A percentile compares a stretch with the other conserved stretches of the same genome.
These are phyloP conservation scores for Malurus melanocephalus DNA, from an alignment of 2,113 vertebrate genomes.

Conservation along the genomic window DNA sequence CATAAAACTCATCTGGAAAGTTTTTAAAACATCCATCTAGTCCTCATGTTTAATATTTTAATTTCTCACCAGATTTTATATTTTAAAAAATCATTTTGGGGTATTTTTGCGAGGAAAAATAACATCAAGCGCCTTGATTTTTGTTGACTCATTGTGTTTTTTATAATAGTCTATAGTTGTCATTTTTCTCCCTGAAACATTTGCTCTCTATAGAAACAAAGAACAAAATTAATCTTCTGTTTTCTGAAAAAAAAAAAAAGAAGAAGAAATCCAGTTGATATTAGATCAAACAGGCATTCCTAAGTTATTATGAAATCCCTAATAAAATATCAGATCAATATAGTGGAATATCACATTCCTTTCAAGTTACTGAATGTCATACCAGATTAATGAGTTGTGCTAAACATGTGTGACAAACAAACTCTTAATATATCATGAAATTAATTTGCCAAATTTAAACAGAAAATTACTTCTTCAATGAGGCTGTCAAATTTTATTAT, in stretches of 20 bases:
- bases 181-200: neutral
- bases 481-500: constrained; percentile 56
- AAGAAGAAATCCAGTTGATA: neutral
- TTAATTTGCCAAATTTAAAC: constrained; percentile 35
- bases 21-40: neutral
- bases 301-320: constrained; percentile 11
- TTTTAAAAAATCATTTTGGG: neutral
- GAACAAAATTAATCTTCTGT: neutral
- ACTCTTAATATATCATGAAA: constrained; percentile 46
- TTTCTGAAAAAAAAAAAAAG: neutral
- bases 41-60: neutral
- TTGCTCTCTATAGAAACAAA: neutral
- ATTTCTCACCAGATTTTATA: neutral
- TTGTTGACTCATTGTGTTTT: neutral
- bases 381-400: constrained; percentile 30
- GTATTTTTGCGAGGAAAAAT: neutral
- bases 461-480: constrained; percentile 44
- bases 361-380: constrained; percentile 27
- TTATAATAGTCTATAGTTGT: neutral
- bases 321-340: neutral
- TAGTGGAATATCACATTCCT: neutral
- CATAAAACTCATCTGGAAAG: neutral
- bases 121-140: neutral
- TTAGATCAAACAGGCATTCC: neutral
- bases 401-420: constrained; percentile 50